Conservation (phyloP, 2,888 invertebrate genomes). For the Apodemia mormo region DNA sequence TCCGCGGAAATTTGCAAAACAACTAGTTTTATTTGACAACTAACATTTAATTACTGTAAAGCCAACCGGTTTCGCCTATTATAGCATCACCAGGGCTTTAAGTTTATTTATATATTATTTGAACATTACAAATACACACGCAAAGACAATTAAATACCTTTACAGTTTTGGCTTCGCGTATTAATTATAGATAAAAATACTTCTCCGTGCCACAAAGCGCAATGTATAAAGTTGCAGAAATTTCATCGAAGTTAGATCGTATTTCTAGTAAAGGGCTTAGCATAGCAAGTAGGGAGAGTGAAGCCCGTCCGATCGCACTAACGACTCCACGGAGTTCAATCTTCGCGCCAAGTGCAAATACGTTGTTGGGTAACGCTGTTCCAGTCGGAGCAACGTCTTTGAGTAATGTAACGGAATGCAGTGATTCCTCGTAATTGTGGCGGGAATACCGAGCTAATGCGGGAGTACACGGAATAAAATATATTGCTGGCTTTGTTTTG, state of each 20-base stretch:
- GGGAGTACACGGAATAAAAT: background rate
- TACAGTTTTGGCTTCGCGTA: too few relatives aligned
- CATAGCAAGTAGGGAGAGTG: constrained; percentile 11
- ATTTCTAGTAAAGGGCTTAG: background rate
- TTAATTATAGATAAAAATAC: too few relatives aligned
- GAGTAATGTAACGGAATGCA: background rate
- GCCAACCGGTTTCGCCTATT: too few relatives aligned
- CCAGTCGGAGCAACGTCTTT: constrained; percentile 13
- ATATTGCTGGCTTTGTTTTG: background rate
- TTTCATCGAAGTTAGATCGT: background rate
- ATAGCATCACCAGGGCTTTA: too few relatives aligned
- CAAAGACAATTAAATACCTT: too few relatives aligned
- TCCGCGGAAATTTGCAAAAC: too few relatives aligned
- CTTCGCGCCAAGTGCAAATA: constrained; percentile 23
- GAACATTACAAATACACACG: too few relatives aligned
- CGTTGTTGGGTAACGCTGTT: background rate
- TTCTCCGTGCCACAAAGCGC: background rate
- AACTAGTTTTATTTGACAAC: too few relatives aligned
- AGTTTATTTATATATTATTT: too few relatives aligned
- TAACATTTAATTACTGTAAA: too few relatives aligned
- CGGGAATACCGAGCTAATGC: background rate
- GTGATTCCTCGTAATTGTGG: background rate
- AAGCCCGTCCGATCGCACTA: constrained; percentile 30
- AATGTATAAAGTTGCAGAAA: background rate
- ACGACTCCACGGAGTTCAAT: constrained; percentile 29